A percentile compares a stretch with the other conserved stretches of the same genome.
Conservation (phyloP, 1,140 invertebrate species). For the Zaprionus ghesquierei region DNA sequence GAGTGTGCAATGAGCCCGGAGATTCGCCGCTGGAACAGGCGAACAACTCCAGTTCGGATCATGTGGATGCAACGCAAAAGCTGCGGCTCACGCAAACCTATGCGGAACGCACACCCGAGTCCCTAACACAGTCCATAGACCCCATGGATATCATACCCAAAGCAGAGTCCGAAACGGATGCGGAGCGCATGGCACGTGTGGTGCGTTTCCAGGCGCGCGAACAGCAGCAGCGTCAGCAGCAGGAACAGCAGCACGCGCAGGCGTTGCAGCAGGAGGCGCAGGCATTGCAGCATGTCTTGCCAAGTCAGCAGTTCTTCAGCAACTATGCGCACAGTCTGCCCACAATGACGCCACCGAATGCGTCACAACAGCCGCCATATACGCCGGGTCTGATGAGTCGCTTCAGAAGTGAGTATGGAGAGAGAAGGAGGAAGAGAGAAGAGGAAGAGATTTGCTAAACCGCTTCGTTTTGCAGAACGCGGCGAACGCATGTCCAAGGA, state of each 20-base stretch:
- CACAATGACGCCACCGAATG: slow-evolving; percentile 55
- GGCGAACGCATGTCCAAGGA: slow-evolving; percentile 80
- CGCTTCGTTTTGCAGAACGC: slow-evolving; percentile 52
- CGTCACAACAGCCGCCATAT: slow-evolving; percentile 61
- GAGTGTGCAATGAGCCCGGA: slow-evolving; percentile 51
- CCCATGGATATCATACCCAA: slow-evolving; percentile 79
- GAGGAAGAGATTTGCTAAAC: not conserved
- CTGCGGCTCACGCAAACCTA: slow-evolving; percentile 53
- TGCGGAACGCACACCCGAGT: slow-evolving; percentile 62
- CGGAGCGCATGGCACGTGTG: slow-evolving; percentile 51
- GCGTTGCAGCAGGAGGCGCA: slow-evolving; percentile 52
- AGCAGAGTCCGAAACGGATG: slow-evolving; percentile 65
- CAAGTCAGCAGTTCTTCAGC: slow-evolving; percentile 58
- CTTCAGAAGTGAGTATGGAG: slow-evolving; percentile 65
- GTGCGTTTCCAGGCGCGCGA: slow-evolving; percentile 57
- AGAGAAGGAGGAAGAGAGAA: not conserved
- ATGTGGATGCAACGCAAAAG: slow-evolving; percentile 54
- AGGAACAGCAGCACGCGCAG: slow-evolving; percentile 39
- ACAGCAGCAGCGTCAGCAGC: slow-evolving; percentile 58
- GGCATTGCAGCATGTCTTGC: slow-evolving; percentile 54
- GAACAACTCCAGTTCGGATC: slow-evolving; percentile 63
- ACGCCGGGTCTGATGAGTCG: slow-evolving; percentile 74
- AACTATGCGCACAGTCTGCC: slow-evolving; percentile 65
- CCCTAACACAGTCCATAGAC: slow-evolving; percentile 70
- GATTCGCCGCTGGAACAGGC: slow-evolving; percentile 63